A percentile compares a stretch with the other conserved stretches of the same genome.
Conservation (phyloP, 1,140 invertebrate genomes). For the Tetramorium alpestre region DNA sequence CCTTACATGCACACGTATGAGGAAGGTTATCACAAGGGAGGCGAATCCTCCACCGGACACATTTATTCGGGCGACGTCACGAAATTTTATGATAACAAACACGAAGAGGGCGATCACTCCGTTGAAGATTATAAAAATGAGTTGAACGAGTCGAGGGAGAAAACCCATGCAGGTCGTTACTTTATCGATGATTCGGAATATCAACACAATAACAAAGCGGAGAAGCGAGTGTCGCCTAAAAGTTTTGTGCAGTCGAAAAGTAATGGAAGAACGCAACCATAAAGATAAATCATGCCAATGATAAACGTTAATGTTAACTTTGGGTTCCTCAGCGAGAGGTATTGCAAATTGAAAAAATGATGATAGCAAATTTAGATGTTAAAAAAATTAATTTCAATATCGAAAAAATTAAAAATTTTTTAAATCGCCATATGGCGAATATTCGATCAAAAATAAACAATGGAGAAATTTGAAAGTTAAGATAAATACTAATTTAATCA, state of each 20-base stretch:
- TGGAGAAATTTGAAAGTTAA: background rate
- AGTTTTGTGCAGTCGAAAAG: background rate
- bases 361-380: background rate
- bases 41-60: slow-evolving; percentile 72
- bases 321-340: background rate
- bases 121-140: slow-evolving; percentile 83
- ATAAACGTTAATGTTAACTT: background rate
- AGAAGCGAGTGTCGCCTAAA: background rate
- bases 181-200: slow-evolving; percentile 66
- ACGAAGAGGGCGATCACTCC: slow-evolving; percentile 81
- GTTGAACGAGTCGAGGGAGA: slow-evolving; percentile 82
- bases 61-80: slow-evolving; percentile 74
- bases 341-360: background rate
- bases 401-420: background rate
- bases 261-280: background rate
- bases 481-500: background rate
- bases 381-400: background rate
- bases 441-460: background rate
- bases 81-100: slow-evolving; percentile 78
- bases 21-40: slow-evolving; percentile 74
- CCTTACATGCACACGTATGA: slow-evolving; percentile 76
- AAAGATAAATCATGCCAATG: background rate
- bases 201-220: slow-evolving; percentile 68
- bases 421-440: background rate
- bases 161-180: slow-evolving; percentile 63